Conservation (phyloP, 2,888 invertebrate species). For the Eupithecia subumbrata region DNA sequence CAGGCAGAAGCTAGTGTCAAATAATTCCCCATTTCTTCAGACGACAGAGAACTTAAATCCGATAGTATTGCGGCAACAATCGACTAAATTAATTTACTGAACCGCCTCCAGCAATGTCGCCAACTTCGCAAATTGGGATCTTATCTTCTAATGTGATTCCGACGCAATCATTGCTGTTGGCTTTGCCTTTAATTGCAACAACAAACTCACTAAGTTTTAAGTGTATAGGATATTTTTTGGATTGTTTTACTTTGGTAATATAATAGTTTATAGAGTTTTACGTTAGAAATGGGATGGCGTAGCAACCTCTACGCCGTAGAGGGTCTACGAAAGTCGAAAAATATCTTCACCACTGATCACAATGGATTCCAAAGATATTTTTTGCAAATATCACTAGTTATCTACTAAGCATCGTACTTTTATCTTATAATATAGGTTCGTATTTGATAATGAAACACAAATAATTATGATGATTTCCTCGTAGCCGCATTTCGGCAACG, state of each 20-base stretch:
- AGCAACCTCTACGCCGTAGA: background rate
- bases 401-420: background rate
- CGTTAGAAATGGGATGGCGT: background rate
- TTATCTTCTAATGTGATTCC: conserved; percentile 71
- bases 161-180: conserved; percentile 22
- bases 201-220: conserved; percentile 2
- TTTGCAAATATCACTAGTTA: background rate
- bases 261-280: background rate
- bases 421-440: background rate
- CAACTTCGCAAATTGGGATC: conserved; percentile 74
- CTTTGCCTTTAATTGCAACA: conserved; percentile 7
- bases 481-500: too few relatives aligned
- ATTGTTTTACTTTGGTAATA: background rate
- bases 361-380: background rate
- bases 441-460: background rate
- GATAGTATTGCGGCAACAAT: conserved; percentile 31
- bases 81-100: conserved; percentile 67
- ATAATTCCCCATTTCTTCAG: background rate
- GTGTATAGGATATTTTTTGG: background rate
- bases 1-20: background rate
- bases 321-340: background rate
- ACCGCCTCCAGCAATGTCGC: conserved; percentile 44
- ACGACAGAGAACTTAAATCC: background rate
- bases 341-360: background rate
- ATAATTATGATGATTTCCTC: background rate